Base-by-base conservation (phyloP, 2,113 vertebrate species). In the Brachionichthys hirsutus region DNA sequence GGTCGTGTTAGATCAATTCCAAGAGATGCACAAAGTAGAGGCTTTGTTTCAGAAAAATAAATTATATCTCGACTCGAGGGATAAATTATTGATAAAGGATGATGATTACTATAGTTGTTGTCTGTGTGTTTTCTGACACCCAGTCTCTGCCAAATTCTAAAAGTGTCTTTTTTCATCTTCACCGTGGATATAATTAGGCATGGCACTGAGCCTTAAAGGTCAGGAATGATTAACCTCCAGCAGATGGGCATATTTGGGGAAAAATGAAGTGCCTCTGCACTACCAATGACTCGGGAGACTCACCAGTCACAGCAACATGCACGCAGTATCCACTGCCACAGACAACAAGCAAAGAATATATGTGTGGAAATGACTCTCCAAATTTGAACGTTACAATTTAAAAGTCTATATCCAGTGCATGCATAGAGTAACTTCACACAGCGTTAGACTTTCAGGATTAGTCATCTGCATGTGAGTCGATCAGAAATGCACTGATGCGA, bases 211-310 rank as follows among this genome's bases (percentile, higher is more conserved):
- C 79, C 77, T 77, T 73, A 61, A 62, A 13, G 84, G 87, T 90
- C 85, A 85, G 52, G 67, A 75, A 74, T 74, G 76, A 82, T 88
- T 88, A 85, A 88, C 87, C 87, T 88, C 67, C 36, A 80, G 54
- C 88, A 90, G 87, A 87, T 90, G 88, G 88, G 56, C 77, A 67
- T 75, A 66, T 83, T 62, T 80, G 82, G 81, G 82, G 81, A 79
- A 76, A 24, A 48, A 44, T 61, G 75, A 54, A 62, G 59, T 54
- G 49, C 15, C 40, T 41, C 41, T 65, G 72, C 41, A 74, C 69
- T 54, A 75, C 44, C 56, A 73, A 54, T 79, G 76, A 80, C 72
- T 84, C 74, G 45, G 70, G 62, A 80, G 57, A 58, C 19, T 67
- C 57, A 65, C 52, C 52, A 24, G 48, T 62, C 17, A 30, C 24